Evolutionary conservation across 64 coral and sea anemone species (phyloP).

Genomic region (Dendrophyllia cribrosa): DNA sequence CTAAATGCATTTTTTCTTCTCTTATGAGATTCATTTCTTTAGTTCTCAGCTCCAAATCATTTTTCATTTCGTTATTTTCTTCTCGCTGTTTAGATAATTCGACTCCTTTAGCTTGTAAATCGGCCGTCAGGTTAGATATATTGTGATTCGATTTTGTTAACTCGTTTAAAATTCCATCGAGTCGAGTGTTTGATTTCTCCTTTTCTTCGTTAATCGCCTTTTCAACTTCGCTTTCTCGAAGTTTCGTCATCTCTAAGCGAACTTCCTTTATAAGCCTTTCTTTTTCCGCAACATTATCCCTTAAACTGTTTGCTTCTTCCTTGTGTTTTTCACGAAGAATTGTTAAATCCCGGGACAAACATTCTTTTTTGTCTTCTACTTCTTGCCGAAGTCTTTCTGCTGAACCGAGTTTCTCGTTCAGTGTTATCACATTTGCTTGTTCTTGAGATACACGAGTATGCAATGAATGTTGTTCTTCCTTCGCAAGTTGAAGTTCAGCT

Average conservation of each 20-base stretch:
- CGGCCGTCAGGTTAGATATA: constrained; percentile 19
- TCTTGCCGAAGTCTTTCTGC: constrained; percentile 30
- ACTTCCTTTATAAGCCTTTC: constrained; percentile 28
- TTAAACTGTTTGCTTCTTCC: constrained; percentile 4
- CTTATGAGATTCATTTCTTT: constrained; percentile 52
- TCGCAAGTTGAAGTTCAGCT: constrained; percentile 60
- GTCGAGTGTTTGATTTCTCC: constrained; percentile 64
- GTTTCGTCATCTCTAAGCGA: constrained; percentile 17
- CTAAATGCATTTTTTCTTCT: constrained; percentile 69
- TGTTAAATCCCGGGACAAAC: constrained; percentile 38
- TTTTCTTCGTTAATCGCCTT: constrained; percentile 62
- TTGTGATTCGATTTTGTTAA: constrained; percentile 71
- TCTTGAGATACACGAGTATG: constrained; percentile 68
- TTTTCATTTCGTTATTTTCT: constrained; percentile 43
- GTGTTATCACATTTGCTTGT: constrained; percentile 76
- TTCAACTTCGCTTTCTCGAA: constrained; percentile 57
- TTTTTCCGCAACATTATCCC: neutral
- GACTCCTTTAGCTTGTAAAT: constrained; percentile 51
- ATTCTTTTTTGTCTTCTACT: constrained; percentile 26
- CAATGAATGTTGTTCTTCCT: constrained; percentile 69
- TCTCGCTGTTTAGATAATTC: constrained; percentile 48
- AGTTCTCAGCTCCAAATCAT: constrained; percentile 63
- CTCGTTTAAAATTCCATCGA: constrained; percentile 79
- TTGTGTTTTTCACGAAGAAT: constrained; percentile 6
- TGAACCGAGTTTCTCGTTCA: constrained; percentile 70